Conservation (phyloP, 2,113 vertebrate species). For the Fukomys damarensis region DNA sequence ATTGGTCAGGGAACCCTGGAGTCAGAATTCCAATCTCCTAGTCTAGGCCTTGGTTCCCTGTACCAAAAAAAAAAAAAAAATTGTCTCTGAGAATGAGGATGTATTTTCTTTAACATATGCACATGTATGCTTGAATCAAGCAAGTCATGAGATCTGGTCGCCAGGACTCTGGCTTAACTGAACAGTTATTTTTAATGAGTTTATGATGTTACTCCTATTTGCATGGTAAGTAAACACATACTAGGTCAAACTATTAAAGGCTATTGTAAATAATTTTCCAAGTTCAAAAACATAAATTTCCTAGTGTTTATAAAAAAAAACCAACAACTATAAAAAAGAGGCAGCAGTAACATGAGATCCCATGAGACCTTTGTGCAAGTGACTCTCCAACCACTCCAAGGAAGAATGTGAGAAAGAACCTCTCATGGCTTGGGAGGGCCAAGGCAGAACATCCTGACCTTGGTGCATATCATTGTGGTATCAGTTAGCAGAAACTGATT, state of each 20-base stretch:
- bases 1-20: background rate
- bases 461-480: conserved; percentile 74
- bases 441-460: conserved; percentile 82
- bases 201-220: conserved; percentile 49
- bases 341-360: conserved; percentile 53
- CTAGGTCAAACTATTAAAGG: conserved; percentile 62
- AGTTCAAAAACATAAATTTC: conserved; percentile 65
- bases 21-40: background rate
- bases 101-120: background rate
- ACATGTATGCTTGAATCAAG: background rate
- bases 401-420: conserved; percentile 67
- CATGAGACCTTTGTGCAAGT: background rate
- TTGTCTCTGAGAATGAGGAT: background rate
- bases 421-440: background rate
- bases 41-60: background rate
- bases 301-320: conserved; percentile 52
- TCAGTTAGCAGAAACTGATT: conserved; percentile 86
- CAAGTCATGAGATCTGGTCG: background rate
- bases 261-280: conserved; percentile 59
- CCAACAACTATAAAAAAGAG: conserved; percentile 64
- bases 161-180: background rate
- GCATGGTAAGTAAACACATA: conserved; percentile 48
- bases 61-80: background rate
- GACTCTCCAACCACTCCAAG: background rate
- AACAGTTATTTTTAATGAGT: background rate